phyloP scores from a whole-genome alignment of 2,797 vertebrate species.

The Malacoraja senta region DNA sequence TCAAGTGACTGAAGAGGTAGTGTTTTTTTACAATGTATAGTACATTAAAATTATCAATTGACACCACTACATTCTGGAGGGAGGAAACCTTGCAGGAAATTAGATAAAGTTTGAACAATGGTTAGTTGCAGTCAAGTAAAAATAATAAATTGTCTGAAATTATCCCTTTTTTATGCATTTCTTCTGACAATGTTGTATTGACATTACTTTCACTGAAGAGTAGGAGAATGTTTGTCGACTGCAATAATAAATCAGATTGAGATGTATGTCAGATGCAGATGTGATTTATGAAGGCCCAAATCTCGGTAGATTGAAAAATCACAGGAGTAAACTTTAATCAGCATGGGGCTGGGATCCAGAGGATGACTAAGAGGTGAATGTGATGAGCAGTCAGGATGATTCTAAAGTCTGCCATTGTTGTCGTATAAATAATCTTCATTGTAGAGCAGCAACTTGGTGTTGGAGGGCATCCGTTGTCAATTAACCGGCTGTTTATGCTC shows the following conservation, averaged over 20 bases:
- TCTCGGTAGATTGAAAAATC: not conserved
- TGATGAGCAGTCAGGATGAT: conserved; percentile 1
- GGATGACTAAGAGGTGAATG: not conserved
- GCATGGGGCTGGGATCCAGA: not conserved
- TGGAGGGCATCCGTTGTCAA: not conserved
- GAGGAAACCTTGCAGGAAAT: not conserved
- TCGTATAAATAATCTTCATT: not conserved
- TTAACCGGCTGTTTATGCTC: not conserved
- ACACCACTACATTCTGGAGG: not conserved
- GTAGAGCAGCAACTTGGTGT: not conserved
- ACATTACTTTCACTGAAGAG: not conserved
- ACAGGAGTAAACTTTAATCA: not conserved
- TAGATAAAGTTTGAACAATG: not conserved
- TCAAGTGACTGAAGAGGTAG: not conserved
- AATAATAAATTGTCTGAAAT: not conserved
- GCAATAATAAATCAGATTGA: not conserved
- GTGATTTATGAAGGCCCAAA: not conserved
- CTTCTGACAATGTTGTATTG: not conserved
- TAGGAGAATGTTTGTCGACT: not conserved
- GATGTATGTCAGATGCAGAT: not conserved
- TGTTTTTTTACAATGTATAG: not conserved
- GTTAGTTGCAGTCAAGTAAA: not conserved
- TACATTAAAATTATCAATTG: not conserved
- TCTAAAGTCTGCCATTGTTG: not conserved
- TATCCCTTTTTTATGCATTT: not conserved